Conservation (phyloP, 2,888 invertebrate species). For the Stictocephala bisonia region DNA sequence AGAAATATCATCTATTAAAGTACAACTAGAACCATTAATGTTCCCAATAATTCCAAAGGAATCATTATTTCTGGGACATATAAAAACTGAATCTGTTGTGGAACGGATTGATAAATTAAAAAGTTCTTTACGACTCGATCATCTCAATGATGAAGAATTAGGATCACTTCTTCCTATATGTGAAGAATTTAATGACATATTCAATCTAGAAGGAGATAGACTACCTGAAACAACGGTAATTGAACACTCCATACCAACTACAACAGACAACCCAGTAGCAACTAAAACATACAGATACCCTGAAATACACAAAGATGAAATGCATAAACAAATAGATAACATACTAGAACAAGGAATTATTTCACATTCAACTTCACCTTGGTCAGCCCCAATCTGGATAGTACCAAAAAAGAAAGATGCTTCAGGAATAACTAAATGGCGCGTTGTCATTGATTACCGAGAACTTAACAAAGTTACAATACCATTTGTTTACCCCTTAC, state of each 20-base stretch:
- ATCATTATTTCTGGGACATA: background rate
- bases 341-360: conserved; percentile 60
- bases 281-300: conserved; percentile 59
- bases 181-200: conserved; percentile 51
- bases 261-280: conserved; percentile 57
- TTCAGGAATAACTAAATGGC: too few species aligned
- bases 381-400: conserved; percentile 62
- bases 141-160: conserved; percentile 58
- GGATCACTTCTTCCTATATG: conserved; percentile 50
- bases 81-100: background rate
- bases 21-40: too few species aligned
- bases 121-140: conserved; percentile 33
- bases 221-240: conserved; percentile 58
- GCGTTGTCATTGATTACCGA: too few species aligned
- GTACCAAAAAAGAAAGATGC: conserved; percentile 63
- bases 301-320: conserved; percentile 59
- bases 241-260: conserved; percentile 59
- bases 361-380: conserved; percentile 60
- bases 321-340: conserved; percentile 53
- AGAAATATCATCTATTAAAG: too few species aligned
- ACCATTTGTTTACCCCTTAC: too few species aligned
- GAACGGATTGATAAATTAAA: background rate
- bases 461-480: too few species aligned
- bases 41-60: background rate
- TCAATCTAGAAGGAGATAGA: conserved; percentile 47